Percentiles rank a stretch among this genome's conserved stretches.
phyloP scores from a whole-genome alignment of 37 sponge, comb jelly and placozoan genomes.

The Petrosia ficiformis region DNA sequence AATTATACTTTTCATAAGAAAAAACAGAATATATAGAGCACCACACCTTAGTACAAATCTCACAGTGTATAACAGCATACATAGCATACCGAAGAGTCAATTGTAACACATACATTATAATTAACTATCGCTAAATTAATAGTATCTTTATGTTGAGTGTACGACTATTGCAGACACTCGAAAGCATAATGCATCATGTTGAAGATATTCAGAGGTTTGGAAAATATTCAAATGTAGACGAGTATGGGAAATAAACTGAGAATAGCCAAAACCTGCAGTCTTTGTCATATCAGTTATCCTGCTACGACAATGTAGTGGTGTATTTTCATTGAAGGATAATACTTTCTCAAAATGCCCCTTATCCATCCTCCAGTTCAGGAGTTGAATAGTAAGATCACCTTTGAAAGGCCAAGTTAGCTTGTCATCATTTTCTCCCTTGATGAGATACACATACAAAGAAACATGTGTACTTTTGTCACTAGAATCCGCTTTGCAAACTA shows the following conservation, averaged over 20 bases:
- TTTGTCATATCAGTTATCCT: background rate
- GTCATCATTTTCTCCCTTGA: slow-evolving; percentile 18
- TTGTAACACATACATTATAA: no score
- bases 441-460: slow-evolving; percentile 4
- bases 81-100: no score
- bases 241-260: background rate
- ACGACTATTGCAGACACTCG: no score
- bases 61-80: no score
- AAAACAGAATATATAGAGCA: no score
- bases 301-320: background rate
- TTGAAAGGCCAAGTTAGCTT: slow-evolving; percentile 8
- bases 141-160: no score
- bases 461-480: background rate
- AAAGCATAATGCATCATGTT: no score
- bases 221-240: no score
- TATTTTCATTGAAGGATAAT: background rate
- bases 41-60: no score
- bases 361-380: slow-evolving; percentile 13
- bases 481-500: background rate
- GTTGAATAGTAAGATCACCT: background rate
- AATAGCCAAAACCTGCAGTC: background rate
- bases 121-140: no score
- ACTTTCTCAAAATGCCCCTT: background rate
- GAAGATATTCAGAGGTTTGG: no score
- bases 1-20: no score